A percentile compares a stretch with the other conserved stretches of the same genome.
Conservation (phyloP, 2,888 invertebrate species). For the Agrilus biguttatus region DNA sequence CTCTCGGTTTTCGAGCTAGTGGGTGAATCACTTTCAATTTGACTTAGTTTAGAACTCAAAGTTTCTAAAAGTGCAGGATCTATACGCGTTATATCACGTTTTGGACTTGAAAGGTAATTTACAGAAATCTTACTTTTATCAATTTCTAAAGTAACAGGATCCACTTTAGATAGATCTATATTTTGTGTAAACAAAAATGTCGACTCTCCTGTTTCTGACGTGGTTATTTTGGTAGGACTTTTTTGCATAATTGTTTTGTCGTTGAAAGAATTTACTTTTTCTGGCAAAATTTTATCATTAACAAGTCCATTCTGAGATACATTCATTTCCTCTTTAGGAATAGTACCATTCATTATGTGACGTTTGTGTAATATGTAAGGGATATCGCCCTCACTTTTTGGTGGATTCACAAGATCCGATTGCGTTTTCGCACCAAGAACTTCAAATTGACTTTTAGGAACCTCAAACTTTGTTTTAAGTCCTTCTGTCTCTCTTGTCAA, state of each 20-base stretch:
- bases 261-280: constrained; percentile 7
- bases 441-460: constrained; percentile 59
- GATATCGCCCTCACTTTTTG: constrained; percentile 53
- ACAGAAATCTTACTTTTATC: constrained; percentile 47
- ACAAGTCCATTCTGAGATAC: constrained; percentile 4
- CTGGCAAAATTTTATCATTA: constrained; percentile 10
- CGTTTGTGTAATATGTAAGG: constrained; percentile 74
- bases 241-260: constrained; percentile 12
- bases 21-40: constrained; percentile 63
- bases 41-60: constrained; percentile 55
- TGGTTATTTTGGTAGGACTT: constrained; percentile 14
- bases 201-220: constrained; percentile 39
- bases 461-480: constrained; percentile 50
- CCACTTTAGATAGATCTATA: constrained; percentile 58
- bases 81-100: constrained; percentile 55
- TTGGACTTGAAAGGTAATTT: constrained; percentile 52
- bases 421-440: constrained; percentile 36
- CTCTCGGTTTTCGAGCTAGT: constrained; percentile 62
- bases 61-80: constrained; percentile 53
- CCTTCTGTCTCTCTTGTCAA: constrained; percentile 35
- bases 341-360: constrained; percentile 75
- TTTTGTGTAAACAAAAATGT: constrained; percentile 60
- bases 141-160: constrained; percentile 56
- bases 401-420: constrained; percentile 30
- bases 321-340: constrained; percentile 32